A percentile compares a stretch with the other conserved stretches of the same genome.
Conservation (phyloP, 1,140 invertebrate genomes). For the Condylostylus longicornis region DNA sequence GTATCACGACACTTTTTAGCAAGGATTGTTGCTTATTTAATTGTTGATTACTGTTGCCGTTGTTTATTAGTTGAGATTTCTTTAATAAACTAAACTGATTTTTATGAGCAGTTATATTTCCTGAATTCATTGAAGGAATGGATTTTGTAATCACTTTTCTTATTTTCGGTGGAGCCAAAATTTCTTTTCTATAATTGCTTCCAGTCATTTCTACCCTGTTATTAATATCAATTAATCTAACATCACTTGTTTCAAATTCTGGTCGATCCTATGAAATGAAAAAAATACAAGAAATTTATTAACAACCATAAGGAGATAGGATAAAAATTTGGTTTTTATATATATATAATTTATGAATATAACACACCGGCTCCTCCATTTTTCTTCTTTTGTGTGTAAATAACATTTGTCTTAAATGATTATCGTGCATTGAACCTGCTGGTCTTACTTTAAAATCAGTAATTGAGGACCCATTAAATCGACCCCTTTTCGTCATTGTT, state of each 20-base stretch:
- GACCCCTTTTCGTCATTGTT: slow-evolving; percentile 13
- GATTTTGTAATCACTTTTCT: too few species aligned
- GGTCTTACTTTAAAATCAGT: slow-evolving; percentile 31
- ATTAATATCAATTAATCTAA: slow-evolving; percentile 24
- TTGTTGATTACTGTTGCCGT: too few species aligned
- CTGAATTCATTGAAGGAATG: too few species aligned
- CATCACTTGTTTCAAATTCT: slow-evolving; percentile 29
- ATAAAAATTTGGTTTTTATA: background rate
- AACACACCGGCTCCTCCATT: slow-evolving; percentile 37
- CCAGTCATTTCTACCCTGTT: slow-evolving; percentile 25
- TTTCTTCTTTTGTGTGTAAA: slow-evolving; percentile 46
- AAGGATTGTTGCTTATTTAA: too few species aligned
- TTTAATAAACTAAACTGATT: too few species aligned
- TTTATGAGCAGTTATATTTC: too few species aligned
- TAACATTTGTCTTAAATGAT: slow-evolving; percentile 50
- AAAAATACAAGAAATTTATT: slow-evolving; percentile 10
- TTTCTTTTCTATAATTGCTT: too few species aligned
- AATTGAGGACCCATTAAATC: slow-evolving; percentile 31
- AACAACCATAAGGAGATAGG: background rate
- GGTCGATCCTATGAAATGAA: slow-evolving; percentile 28
- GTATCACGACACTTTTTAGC: too few species aligned
- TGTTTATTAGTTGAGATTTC: too few species aligned
- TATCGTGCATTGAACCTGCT: too few species aligned
- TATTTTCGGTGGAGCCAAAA: too few species aligned
- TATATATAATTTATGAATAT: slow-evolving; percentile 12